Evolutionary conservation across 2,888 invertebrate species (phyloP).

Genomic region (Ectropis crepuscularia): DNA sequence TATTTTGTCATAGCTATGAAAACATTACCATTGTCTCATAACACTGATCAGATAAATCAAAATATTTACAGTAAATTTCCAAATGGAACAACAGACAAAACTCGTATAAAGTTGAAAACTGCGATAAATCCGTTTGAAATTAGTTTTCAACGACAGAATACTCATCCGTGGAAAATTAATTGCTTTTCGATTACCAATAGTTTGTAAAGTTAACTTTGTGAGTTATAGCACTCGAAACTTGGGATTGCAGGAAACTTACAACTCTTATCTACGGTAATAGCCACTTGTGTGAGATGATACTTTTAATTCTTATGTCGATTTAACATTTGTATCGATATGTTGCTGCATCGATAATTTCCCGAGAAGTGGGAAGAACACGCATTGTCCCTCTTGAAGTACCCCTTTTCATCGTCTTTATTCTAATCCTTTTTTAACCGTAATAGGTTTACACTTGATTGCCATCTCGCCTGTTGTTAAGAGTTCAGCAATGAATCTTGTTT

Average conservation of each 20-base stretch:
- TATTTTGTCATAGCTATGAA: too few species aligned
- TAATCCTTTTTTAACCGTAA: too few species aligned
- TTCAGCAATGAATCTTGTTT: too few species aligned
- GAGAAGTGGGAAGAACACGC: too few species aligned
- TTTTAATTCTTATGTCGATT: background rate
- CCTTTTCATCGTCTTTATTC: too few species aligned
- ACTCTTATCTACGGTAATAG: background rate
- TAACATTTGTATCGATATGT: too few species aligned
- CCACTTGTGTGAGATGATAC: background rate
- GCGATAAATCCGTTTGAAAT: slow-evolving; percentile 66
- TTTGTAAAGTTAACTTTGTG: slow-evolving; percentile 61
- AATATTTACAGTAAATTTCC: slow-evolving; percentile 29
- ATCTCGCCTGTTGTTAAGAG: too few species aligned
- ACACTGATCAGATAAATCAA: slow-evolving; percentile 29
- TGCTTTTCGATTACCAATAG: slow-evolving; percentile 67
- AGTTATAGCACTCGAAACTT: slow-evolving; percentile 61
- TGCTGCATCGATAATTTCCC: too few species aligned
- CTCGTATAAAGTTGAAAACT: slow-evolving; percentile 54
- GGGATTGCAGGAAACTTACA: slow-evolving; percentile 46
- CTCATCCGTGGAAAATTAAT: slow-evolving; percentile 68
- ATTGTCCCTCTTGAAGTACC: too few species aligned
- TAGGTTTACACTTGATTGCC: too few species aligned
- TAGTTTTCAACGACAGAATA: slow-evolving; percentile 69
- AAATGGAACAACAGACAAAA: slow-evolving; percentile 37
- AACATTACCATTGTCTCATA: too few species aligned